Base-by-base conservation (phyloP, 2,113 vertebrate species). In the Carassius auratus region DNA sequence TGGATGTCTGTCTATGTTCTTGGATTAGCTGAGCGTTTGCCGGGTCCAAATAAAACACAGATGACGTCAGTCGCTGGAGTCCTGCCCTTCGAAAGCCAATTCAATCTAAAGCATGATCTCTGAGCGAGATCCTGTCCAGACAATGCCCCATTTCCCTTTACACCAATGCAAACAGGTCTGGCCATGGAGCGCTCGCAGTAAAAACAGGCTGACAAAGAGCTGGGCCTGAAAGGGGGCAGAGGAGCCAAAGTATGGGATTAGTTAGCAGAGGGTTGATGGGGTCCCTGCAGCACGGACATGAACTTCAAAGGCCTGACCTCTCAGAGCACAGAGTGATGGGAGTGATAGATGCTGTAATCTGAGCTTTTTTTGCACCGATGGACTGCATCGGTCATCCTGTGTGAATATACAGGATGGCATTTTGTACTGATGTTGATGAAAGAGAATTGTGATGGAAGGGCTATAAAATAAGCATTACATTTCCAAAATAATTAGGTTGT, bases 111-210 rank as follows among this genome's bases (percentile, higher is more conserved):
- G 88, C 87, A 85, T 89, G 89, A 94, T 94, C 94, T 93, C 84
- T 84, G 89, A 69, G 89, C 82, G 15, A 93, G 94, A 95, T 94
- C 93, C 94, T 94, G 94, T 95, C 92, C 94, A 95, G 93, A 95
- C 94, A 93, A 95, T 93, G 87, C 87, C 82, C 88, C 64, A 81
- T 90, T 94, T 94, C 90, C 93, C 91, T 87, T 90, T 90, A 91
- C 91, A 91, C 92, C 88, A 93, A 92, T 92, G 83, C 91, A 93
- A 94, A 94, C 93, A 94, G 89, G 90, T 89, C 30, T 64, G 21
- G 83, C 83, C 55, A 76, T 38, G 61, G 64, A 87, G 89, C 23
- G 69, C 89, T 88, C 81, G 84, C 88, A 82, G 75, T 79, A 77
- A 79, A 89, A 89, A 87, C 86, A 89, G 36, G 52, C 69, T n/a